Base-by-base conservation (phyloP, 2,888 invertebrate genomes). In the Leucophora obtusa region DNA sequence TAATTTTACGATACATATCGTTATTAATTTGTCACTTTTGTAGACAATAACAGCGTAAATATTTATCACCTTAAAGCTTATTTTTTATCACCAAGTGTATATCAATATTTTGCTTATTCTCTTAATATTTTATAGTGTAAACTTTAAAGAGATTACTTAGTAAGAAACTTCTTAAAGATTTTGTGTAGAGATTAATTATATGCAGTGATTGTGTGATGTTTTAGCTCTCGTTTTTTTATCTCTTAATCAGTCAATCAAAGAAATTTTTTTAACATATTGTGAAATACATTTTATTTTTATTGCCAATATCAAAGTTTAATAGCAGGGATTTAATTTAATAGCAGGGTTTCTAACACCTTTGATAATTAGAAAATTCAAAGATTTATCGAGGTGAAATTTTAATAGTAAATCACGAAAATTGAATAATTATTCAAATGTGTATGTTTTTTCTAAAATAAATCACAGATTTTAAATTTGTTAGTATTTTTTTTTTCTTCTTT, bases 21-120 rank as follows among this genome's bases (percentile, higher is more conserved):
- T 87, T 86, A 86, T 84, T 84, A 85, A 86, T 87, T 84, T 88
- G 86, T 86, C 87, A 87, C 66, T 58, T 62, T 60, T 62, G 38
- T 43, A 21, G 38, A 54, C 84, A 83, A 82, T 74, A 78, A 18
- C 38, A 80, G 62, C 82, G 82, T 77, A 78, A 82, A 74, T 60
- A 43, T 78, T 65, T 63, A 53, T 80, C 77, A 82, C 66, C 70
- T 66, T 6, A 65, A 33, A 62, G 38, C 38, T 17, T 24, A 43
- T 43, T 11, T 24, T 24, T 47, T 50, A 35, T 50, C 38, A 63
- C 51, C 17, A 14, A 53, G 8, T 28, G 38, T 38, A 11, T 14
- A 38, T 38, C 2, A 38, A 11, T 38, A 2, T 38, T 38, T 38
- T 1, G 28, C 28, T 38, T 11, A 38, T 38, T 2, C 38, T 38